Evolutionary conservation across 53 echinoderm and acorn worm species (phyloP), one percentile per base, ranked within the genome.

Genomic region (Echinarachnius parma): DNA sequence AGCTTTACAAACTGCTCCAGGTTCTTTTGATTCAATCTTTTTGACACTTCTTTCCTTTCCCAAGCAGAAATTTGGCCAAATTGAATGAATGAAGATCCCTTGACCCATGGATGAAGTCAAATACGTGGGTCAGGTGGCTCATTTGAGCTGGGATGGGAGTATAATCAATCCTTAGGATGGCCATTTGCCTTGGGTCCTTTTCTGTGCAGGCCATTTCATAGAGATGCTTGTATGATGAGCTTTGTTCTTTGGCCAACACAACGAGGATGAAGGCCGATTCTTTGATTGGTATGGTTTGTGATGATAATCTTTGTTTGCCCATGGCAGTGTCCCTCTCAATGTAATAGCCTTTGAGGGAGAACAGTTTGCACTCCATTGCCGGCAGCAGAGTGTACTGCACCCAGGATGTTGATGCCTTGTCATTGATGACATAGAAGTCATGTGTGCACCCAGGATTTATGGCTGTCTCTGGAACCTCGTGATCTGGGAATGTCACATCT

Each of bases 381-480:
- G 55, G 56, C 5, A 72, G 74, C 27, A 72, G 74, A 24, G 0
- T n/a, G n/a, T n/a, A n/a, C n/a, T n/a, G n/a, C n/a, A n/a, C n/a
- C n/a, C n/a, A n/a, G n/a, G n/a, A n/a, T n/a, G n/a, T n/a, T n/a
- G n/a, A n/a, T n/a, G n/a, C n/a, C n/a, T n/a, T n/a, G n/a, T n/a
- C n/a, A n/a, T n/a, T n/a, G n/a, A n/a, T n/a, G n/a, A n/a, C n/a
- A n/a, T n/a, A n/a, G 54, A 72, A 72, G 74, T 72, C 74, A n/a
- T 26, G 21, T 10, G 24, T 13, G 5, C 28, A 72, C 18, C 56
- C 34, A 26, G 74, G 57, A 72, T 49, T 50, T 21, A 50, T 10
- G 28, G 74, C 56, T 39, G n/a, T n/a, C n/a, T n/a, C n/a, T n/a
- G n/a, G n/a, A n/a, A n/a, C n/a, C n/a, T n/a, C n/a, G n/a, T n/a